A percentile compares a stretch with the other conserved stretches of the same genome.
These are phyloP conservation scores for Tetheella fluctuosa DNA, from an alignment of 2,888 invertebrate genomes.

Conservation along the genomic window DNA sequence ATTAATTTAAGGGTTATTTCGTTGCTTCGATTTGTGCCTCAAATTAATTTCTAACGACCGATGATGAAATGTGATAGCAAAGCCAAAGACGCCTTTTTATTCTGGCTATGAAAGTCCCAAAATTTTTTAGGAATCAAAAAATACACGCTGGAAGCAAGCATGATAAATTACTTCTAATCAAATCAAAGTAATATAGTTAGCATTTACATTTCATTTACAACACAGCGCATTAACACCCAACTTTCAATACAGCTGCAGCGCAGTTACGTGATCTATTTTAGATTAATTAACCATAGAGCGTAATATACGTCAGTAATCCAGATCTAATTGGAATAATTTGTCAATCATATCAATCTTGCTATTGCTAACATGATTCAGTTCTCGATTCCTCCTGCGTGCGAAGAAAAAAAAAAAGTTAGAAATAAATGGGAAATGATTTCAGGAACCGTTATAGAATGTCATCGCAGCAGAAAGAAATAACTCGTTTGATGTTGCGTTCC, in stretches of 20 bases:
- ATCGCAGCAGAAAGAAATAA: conserved; percentile 61
- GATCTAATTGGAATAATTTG: not conserved
- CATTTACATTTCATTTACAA: not conserved
- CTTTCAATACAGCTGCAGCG: not conserved
- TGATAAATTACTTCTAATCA: no score
- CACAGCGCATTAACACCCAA: not conserved
- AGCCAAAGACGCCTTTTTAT: no score
- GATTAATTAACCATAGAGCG: not conserved
- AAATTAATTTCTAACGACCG: no score
- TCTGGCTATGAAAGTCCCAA: no score
- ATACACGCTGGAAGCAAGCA: no score
- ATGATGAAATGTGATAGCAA: no score
- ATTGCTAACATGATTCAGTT: not conserved
- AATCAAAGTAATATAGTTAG: no score
- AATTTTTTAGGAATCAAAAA: no score
- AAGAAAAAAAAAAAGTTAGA: conserved; percentile 30
- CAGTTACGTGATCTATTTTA: not conserved
- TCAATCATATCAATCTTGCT: not conserved
- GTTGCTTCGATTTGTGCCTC: no score
- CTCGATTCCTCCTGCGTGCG: not conserved
- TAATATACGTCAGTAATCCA: not conserved
- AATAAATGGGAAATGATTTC: conserved; percentile 60
- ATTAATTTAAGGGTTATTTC: no score
- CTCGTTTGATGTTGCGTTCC: conserved; percentile 66
- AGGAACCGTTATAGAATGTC: conserved; percentile 62